Evolutionary conservation across 2,113 vertebrate species (phyloP).

Genomic region (Garra rufa): DNA sequence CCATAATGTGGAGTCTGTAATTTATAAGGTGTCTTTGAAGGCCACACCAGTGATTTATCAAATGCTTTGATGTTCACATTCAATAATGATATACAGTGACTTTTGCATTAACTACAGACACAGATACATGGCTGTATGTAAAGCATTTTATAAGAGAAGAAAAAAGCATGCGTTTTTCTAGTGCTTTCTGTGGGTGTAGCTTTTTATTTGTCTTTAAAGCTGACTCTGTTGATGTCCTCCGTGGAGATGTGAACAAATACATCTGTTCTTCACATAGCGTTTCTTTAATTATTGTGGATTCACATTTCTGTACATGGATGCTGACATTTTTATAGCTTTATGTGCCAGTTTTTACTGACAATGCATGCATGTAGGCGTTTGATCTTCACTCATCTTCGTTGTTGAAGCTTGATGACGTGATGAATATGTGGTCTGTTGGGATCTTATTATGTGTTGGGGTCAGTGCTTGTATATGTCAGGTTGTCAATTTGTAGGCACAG

Average conservation of each 20-base stretch:
- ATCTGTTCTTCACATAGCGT: slow-evolving; percentile 15
- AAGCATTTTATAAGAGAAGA: neutral
- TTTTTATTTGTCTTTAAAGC: slow-evolving; percentile 39
- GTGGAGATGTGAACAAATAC: slow-evolving; percentile 38
- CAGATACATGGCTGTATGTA: neutral
- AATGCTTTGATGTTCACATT: neutral
- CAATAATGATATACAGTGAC: neutral
- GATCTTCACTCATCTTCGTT: slow-evolving; percentile 44
- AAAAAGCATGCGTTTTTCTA: neutral
- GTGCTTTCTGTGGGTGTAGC: neutral
- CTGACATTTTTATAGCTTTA: neutral
- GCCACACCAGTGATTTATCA: neutral
- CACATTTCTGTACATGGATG: neutral
- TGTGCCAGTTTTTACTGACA: slow-evolving; percentile 11
- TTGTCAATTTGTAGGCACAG: slow-evolving; percentile 35
- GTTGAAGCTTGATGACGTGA: slow-evolving; percentile 36
- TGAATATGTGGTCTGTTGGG: slow-evolving; percentile 33
- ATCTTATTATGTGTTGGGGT: slow-evolving; percentile 40
- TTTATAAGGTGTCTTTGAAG: neutral
- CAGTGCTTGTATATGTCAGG: slow-evolving; percentile 19
- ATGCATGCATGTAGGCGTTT: slow-evolving; percentile 11
- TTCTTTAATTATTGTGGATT: slow-evolving; percentile 10
- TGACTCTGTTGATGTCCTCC: slow-evolving; percentile 10
- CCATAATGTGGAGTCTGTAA: neutral
- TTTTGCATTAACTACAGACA: neutral